Evolutionary conservation across 2,888 invertebrate species (phyloP).

Genomic region (Drosophila robusta): DNA sequence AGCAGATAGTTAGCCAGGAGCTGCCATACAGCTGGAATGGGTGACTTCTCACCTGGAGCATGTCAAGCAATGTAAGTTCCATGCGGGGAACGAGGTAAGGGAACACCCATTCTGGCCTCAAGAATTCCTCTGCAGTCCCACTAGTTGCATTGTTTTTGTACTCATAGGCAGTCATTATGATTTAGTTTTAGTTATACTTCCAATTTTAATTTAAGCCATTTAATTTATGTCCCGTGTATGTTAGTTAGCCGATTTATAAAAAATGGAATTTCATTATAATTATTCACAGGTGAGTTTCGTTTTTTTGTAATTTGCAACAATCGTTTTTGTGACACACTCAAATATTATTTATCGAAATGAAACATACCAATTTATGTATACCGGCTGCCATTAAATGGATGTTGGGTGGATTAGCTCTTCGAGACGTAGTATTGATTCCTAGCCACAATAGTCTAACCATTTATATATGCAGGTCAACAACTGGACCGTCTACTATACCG

Average conservation of each 20-base stretch:
- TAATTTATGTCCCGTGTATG: slow-evolving; percentile 27
- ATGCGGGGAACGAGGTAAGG: too few species aligned
- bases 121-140: slow-evolving; percentile 21
- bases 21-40: slow-evolving; percentile 46
- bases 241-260: slow-evolving; percentile 47
- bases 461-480: slow-evolving; percentile 22
- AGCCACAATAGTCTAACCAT: slow-evolving; percentile 60
- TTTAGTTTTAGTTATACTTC: slow-evolving; percentile 43
- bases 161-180: slow-evolving; percentile 66
- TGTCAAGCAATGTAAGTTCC: not conserved
- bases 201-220: slow-evolving; percentile 35
- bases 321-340: slow-evolving; percentile 23
- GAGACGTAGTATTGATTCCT: slow-evolving; percentile 28
- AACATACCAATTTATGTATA: slow-evolving; percentile 37
- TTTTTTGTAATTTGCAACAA: slow-evolving; percentile 4
- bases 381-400: slow-evolving; percentile 36
- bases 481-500: slow-evolving; percentile 9
- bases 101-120: slow-evolving; percentile 7
- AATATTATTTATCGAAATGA: slow-evolving; percentile 15
- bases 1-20: slow-evolving; percentile 39
- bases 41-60: not conserved
- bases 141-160: slow-evolving; percentile 30
- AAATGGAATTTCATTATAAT: slow-evolving; percentile 6
- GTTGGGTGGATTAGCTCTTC: slow-evolving; percentile 11
- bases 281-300: slow-evolving; percentile 1